Base-by-base conservation (phyloP, 1,140 invertebrate species). In the Plodia interpunctella region DNA sequence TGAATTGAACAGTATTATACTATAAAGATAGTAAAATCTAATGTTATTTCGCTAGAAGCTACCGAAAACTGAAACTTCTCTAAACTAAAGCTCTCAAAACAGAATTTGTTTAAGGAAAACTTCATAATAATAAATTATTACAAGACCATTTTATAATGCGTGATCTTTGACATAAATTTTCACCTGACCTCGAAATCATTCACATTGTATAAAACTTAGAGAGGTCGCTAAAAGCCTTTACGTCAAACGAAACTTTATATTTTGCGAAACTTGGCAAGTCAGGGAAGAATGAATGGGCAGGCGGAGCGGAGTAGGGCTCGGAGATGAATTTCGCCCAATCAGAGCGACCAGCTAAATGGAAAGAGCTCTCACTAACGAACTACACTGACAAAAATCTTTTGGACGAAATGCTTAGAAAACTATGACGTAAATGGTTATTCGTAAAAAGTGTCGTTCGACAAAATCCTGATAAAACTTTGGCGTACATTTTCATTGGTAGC, bases 401-500 rank as follows among this genome's bases (percentile, higher is more conserved):
- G 55, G 55, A 50, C 57, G 55, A 64, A 61, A 62, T 59, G 57
- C 67, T 68, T 73, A 62, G 56, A 60, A 63, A 59, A 60, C 55
- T 58, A 59, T 44, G 57, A 63, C 51, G 35, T 69, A 63, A 63
- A 44, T 32, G 30, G 30, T 32, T 32, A 32, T 70, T 70, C 59
- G 65, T 65, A 60, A 68, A 66, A 66, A 60, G 60, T 60, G 60
- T 55, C 54, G 21, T 3, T 25, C 2, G 21, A 2, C 21, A 6
- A 25, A 25, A 25, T 25, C 21, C 21, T 25, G 21, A 25, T 2
- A 6, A 13, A 9, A 9, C 9, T 35, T n/a, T n/a, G 9, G 10
- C 32, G 32, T 63, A 66, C 62, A 69, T 69, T 64, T 68, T 70
- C 68, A 62, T 70, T 70, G 61, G 65, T 65, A 60, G n/a, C 60